Percentiles rank a stretch among this genome's conserved stretches.
These are phyloP conservation scores for Polypterus bichir DNA, from an alignment of 2,113 vertebrate species.

Conservation along the genomic window DNA sequence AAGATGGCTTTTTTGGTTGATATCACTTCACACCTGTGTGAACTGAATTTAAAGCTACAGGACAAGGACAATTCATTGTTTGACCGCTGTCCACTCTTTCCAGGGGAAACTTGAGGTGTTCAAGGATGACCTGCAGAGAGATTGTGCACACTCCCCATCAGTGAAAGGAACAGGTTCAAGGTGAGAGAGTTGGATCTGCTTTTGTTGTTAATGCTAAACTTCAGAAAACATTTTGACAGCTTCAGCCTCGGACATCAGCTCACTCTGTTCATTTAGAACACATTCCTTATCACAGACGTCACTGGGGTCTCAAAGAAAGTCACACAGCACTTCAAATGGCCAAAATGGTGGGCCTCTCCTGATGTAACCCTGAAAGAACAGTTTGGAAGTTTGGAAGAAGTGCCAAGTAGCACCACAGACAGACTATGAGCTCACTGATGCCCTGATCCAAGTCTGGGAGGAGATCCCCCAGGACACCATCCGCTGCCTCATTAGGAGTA, in stretches of 20 bases:
- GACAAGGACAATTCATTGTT: slow-evolving; percentile 8
- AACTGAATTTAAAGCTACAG: slow-evolving; percentile 6
- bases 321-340: slow-evolving; percentile 15
- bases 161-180: slow-evolving; percentile 18
- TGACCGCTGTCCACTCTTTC: slow-evolving; percentile 7
- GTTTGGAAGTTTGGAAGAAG: neutral
- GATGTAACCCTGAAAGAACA: slow-evolving; percentile 18
- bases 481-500: too few relatives aligned
- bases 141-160: slow-evolving; percentile 16
- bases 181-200: slow-evolving; percentile 16
- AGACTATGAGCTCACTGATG: too few relatives aligned
- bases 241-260: slow-evolving; percentile 18
- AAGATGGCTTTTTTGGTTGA: slow-evolving; percentile 15
- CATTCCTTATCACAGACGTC: slow-evolving; percentile 20
- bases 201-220: slow-evolving; percentile 18
- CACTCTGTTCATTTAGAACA: slow-evolving; percentile 18
- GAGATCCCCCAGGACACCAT: too few relatives aligned
- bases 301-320: slow-evolving; percentile 13
- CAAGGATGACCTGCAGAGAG: slow-evolving; percentile 14
- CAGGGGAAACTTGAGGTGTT: neutral
- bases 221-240: slow-evolving; percentile 19
- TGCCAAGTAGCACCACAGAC: too few relatives aligned
- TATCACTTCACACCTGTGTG: slow-evolving; percentile 6
- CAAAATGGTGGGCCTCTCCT: slow-evolving; percentile 9
- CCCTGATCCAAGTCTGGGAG: too few relatives aligned